Evolutionary conservation across 2,888 invertebrate genomes (phyloP), one percentile per base, ranked within the genome.

Genomic region (Megastigmus dorsalis): DNA sequence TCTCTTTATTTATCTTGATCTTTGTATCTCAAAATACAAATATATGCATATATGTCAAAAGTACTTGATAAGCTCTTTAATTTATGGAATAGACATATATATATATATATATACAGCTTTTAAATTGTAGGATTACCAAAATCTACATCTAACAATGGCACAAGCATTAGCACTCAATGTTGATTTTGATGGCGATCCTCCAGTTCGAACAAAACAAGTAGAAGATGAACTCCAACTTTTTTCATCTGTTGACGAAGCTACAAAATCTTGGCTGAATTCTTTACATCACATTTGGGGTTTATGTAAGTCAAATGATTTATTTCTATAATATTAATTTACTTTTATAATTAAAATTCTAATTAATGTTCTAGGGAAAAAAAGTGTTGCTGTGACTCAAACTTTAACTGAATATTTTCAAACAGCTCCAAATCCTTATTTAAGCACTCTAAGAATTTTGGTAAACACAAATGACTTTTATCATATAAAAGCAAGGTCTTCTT

Each of bases 391-490:
- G n/a, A 89, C 89, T 60, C 88, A 85, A 78, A 89, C 89, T 66
- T 86, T 92, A 6, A 85, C 87, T 62, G 82, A 88, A 26, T 90
- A 90, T 80, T 91, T 90, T 79, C 86, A 89, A 41, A 87, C 87
- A 30, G 89, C 89, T 74, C 84, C 87, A 23, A 92, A 93, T 85
- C 92, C 93, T 3, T 93, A 91, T 83, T 89, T 91, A 80, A 89
- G 91, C 73, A 90, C 90, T 28, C 84, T 93, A 70, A 86, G 90
- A 74, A 89, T 93, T 79, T 86, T 92, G 68, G 90, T 91, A 71
- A 92, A 92, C 83, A 91, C 91, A 80, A 89, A 90, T 76, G 93
- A 93, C 78, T 92, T 90, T 79, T 90, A 92, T 84, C 90, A 91
- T 81, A 90, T 92, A 68, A 93, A 93, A 86, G 89, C 89, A 36